Percentiles rank a stretch among this genome's conserved stretches.
These are phyloP conservation scores for Drosophila insularis DNA, from an alignment of 1,140 invertebrate species.

Conservation along the genomic window DNA sequence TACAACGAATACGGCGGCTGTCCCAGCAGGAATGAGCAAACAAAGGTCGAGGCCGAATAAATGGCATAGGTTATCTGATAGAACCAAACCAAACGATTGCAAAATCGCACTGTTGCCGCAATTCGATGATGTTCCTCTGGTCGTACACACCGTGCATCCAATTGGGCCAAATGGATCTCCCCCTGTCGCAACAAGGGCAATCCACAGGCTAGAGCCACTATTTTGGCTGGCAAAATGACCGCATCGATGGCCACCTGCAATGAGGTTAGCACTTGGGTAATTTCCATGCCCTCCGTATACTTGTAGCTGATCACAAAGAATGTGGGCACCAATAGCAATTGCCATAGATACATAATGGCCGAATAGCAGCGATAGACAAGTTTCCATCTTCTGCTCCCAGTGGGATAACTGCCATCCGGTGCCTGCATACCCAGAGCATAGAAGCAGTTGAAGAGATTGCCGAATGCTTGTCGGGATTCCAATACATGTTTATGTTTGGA, in stretches of 20 bases:
- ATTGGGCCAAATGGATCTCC: conserved; percentile 24
- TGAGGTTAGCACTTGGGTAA: conserved; percentile 55
- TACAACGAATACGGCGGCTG: conserved; percentile 58
- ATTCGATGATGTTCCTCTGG: conserved; percentile 26
- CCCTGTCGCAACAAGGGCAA: conserved; percentile 32
- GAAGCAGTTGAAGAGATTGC: conserved; percentile 42
- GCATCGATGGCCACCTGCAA: conserved; percentile 56
- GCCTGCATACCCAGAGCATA: conserved; percentile 44
- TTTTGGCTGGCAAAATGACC: conserved; percentile 49
- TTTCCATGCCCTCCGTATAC: conserved; percentile 40
- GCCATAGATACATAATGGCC: conserved; percentile 40
- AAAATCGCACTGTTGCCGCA: conserved; percentile 18
- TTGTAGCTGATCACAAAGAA: conserved; percentile 51
- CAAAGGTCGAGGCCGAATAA: conserved; percentile 49
- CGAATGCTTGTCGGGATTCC: conserved; percentile 25
- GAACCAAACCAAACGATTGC: conserved; percentile 48
- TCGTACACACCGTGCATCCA: conserved; percentile 37
- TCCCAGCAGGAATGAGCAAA: conserved; percentile 36
- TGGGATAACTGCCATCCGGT: conserved; percentile 33
- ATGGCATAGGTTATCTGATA: conserved; percentile 47
- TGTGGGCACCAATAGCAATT: conserved; percentile 37
- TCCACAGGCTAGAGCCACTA: conserved; percentile 40
- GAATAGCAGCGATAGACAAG: conserved; percentile 20
- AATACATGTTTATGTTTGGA: too few species aligned
- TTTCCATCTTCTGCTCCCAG: conserved; percentile 14